A percentile compares a stretch with the other conserved stretches of the same genome.
These are phyloP conservation scores for Scelioninae gen. 2 DNA, from an alignment of 2,888 invertebrate genomes.

Conservation along the genomic window DNA sequence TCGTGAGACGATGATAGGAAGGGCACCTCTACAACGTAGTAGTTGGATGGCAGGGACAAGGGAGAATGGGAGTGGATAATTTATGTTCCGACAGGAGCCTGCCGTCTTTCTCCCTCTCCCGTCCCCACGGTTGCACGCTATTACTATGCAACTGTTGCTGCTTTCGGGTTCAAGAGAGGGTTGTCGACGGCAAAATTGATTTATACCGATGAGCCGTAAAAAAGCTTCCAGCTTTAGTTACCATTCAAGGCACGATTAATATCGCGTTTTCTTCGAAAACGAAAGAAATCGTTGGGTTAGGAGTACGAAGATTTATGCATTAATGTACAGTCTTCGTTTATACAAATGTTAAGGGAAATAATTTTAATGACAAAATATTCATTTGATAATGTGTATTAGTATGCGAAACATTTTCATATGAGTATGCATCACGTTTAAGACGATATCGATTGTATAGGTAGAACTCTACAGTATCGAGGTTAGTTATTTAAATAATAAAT, in stretches of 20 bases:
- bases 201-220: slow-evolving; percentile 61
- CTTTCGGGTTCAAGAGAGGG: slow-evolving; percentile 59
- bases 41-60: slow-evolving; percentile 26
- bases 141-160: slow-evolving; percentile 62
- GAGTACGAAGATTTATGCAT: slow-evolving; percentile 14
- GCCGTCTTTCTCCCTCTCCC: slow-evolving; percentile 41
- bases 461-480: too few species aligned
- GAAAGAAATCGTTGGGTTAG: slow-evolving; percentile 28
- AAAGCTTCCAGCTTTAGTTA: slow-evolving; percentile 56
- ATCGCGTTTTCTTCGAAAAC: slow-evolving; percentile 46
- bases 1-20: slow-evolving; percentile 37
- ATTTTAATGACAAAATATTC: neutral
- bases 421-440: too few species aligned
- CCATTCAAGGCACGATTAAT: slow-evolving; percentile 53
- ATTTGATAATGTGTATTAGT: neutral
- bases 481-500: too few species aligned
- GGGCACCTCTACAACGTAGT: slow-evolving; percentile 44
- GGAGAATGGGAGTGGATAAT: slow-evolving; percentile 57
- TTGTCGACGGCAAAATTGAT: slow-evolving; percentile 60
- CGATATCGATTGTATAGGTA: too few species aligned
- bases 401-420: neutral
- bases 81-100: slow-evolving; percentile 59
- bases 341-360: slow-evolving; percentile 1
- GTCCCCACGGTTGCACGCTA: slow-evolving; percentile 54
- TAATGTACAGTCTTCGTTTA: slow-evolving; percentile 23